phyloP scores from a whole-genome alignment of 2,113 vertebrate species.

The Sebastes fasciatus region DNA sequence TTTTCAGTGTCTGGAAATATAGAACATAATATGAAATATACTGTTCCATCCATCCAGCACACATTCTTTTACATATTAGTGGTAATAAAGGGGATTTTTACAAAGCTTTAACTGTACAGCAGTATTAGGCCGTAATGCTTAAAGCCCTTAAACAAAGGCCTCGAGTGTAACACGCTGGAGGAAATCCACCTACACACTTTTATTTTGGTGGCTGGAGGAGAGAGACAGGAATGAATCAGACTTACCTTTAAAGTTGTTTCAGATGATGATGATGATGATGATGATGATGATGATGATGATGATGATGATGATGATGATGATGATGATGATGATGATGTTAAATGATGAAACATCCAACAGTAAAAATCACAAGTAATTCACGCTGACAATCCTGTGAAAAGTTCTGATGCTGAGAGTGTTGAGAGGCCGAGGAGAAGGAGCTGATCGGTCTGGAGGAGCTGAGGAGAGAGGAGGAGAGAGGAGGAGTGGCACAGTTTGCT shows the following conservation, averaged over 20 bases:
- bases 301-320: slow-evolving; percentile 3
- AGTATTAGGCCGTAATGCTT: slow-evolving; percentile 28
- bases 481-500: slow-evolving; percentile 35
- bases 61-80: background rate
- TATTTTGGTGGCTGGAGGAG: background rate
- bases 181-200: too few species aligned
- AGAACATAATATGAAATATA: background rate
- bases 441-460: slow-evolving; percentile 22
- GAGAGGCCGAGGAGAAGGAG: slow-evolving; percentile 55
- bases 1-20: background rate
- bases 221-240: background rate
- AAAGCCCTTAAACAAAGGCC: slow-evolving; percentile 37
- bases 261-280: slow-evolving; percentile 37
- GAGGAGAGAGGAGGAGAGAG: slow-evolving; percentile 1
- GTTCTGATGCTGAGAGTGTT: background rate
- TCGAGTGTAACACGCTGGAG: background rate
- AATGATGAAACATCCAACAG: slow-evolving; percentile 25
- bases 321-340: background rate
- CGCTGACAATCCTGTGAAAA: background rate
- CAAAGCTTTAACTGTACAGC: slow-evolving; percentile 14
- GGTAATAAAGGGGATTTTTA: slow-evolving; percentile 37
- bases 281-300: slow-evolving; percentile 34
- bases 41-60: background rate
- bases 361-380: background rate
- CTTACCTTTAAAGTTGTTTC: slow-evolving; percentile 51